phyloP scores from a whole-genome alignment of 2,888 invertebrate genomes.

The Mesorhabditis sp. region DNA sequence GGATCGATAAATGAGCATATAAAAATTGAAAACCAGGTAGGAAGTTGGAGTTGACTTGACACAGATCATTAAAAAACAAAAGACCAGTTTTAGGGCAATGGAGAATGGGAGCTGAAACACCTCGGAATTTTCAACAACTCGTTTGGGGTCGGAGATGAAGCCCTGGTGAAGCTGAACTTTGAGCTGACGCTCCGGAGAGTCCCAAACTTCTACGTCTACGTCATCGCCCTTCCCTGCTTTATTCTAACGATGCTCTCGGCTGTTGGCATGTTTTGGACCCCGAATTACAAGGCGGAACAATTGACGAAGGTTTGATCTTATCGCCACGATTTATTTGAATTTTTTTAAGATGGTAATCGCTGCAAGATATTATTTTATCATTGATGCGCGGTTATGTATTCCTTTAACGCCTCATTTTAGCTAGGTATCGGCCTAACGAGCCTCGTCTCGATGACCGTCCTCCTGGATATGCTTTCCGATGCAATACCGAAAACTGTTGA shows the following conservation, averaged over 20 bases:
- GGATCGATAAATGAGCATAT: too few relatives aligned
- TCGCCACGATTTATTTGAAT: not conserved
- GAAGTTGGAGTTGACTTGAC: too few relatives aligned
- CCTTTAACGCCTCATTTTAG: too few relatives aligned
- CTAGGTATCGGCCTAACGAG: not conserved
- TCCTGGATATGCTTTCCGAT: not conserved
- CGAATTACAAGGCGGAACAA: not conserved
- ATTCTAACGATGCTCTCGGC: constrained; percentile 1
- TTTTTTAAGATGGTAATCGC: not conserved
- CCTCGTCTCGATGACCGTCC: constrained; percentile 4
- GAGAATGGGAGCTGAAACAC: not conserved
- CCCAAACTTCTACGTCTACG: not conserved
- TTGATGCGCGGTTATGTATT: too few relatives aligned
- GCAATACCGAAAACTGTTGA: not conserved
- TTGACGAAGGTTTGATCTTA: not conserved
- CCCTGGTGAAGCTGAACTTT: not conserved
- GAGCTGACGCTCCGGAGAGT: not conserved
- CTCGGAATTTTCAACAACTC: not conserved
- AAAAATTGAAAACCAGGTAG: too few relatives aligned
- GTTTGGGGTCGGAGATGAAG: too few relatives aligned
- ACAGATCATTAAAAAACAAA: too few relatives aligned
- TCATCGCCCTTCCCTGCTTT: constrained; percentile 4
- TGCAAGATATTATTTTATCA: too few relatives aligned
- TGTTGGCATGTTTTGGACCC: not conserved
- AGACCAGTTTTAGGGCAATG: not conserved